Percentiles rank a stretch among this genome's conserved stretches.
These are phyloP conservation scores for Caradrina kadenii DNA, from an alignment of 2,888 invertebrate species.

Conservation along the genomic window DNA sequence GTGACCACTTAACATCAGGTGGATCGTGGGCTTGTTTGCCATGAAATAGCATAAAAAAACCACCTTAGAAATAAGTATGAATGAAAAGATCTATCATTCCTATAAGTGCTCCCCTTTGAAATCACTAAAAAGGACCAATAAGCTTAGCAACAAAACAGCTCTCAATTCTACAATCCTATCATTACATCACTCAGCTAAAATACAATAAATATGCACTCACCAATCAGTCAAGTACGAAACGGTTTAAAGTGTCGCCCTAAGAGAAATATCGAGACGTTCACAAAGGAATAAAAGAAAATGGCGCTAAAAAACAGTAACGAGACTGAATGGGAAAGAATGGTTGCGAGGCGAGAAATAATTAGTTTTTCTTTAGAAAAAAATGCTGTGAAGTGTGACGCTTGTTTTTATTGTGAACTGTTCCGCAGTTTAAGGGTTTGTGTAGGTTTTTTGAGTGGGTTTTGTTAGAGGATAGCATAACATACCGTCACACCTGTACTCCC, in stretches of 20 bases:
- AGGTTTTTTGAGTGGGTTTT: not conserved
- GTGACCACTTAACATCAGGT: no score
- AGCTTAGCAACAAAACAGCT: conserved; percentile 8
- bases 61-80: no score
- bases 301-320: conserved; percentile 65
- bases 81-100: not conserved
- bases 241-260: conserved; percentile 46
- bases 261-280: conserved; percentile 51
- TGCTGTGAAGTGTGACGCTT: conserved; percentile 40
- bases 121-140: conserved; percentile 15
- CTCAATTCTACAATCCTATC: conserved; percentile 34
- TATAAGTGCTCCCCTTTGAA: not conserved
- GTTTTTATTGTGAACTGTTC: conserved; percentile 51
- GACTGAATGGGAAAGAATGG: conserved; percentile 75
- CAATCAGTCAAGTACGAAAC: conserved; percentile 56
- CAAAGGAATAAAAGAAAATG: conserved; percentile 57
- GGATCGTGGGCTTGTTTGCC: no score
- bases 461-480: no score
- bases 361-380: conserved; percentile 69
- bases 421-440: conserved; percentile 25
- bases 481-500: no score
- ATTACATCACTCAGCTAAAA: conserved; percentile 43
- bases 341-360: conserved; percentile 75
- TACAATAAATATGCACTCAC: conserved; percentile 52
- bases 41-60: no score